A percentile compares a stretch with the other conserved stretches of the same genome.
Evolutionary conservation across 2,113 vertebrate species (phyloP).

Genomic region (Axis porcinus): DNA sequence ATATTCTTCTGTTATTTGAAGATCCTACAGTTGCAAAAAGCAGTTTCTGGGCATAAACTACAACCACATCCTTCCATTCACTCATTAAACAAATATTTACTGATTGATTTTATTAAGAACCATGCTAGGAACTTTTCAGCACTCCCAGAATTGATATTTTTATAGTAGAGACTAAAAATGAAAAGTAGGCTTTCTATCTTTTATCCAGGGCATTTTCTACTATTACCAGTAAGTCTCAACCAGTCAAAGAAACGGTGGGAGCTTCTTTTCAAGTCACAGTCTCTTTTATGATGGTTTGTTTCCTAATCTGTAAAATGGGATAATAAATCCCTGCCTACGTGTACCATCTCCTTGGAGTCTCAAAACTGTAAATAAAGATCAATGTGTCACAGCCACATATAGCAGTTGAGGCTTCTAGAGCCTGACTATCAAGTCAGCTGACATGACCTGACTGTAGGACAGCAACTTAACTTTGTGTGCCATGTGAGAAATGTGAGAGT

Average conservation of each 20-base stretch:
- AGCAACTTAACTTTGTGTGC: not conserved
- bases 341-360: not conserved
- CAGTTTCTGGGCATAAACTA: not conserved
- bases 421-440: not conserved
- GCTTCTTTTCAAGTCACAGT: not conserved
- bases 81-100: not conserved
- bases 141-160: not conserved
- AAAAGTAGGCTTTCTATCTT: not conserved
- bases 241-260: not conserved
- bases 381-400: not conserved
- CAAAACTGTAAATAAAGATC: not conserved
- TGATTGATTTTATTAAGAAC: not conserved
- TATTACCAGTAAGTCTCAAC: not conserved
- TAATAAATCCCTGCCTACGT: not conserved
- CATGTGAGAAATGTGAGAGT: not conserved
- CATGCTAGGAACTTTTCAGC: not conserved
- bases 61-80: not conserved
- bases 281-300: not conserved
- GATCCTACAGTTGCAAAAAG: not conserved
- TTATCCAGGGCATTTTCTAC: not conserved
- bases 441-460: not conserved
- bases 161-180: not conserved
- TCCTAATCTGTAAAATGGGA: not conserved
- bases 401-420: not conserved
- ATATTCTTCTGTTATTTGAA: not conserved